Conservation (phyloP, 2,113 vertebrate genomes). For the Choloepus hoffmanni region DNA sequence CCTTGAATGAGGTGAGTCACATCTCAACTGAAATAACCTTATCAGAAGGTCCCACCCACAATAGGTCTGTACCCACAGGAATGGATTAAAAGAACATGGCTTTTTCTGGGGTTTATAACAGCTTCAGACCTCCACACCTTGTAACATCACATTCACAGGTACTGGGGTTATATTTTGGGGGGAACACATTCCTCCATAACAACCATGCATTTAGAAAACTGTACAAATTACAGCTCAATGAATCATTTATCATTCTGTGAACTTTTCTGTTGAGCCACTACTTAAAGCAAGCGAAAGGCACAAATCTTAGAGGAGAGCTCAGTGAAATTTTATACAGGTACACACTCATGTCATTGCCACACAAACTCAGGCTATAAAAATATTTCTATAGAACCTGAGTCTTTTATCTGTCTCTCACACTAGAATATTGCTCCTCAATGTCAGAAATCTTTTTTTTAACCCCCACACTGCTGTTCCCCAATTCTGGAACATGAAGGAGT, state of each 20-base stretch:
- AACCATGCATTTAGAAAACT: background rate
- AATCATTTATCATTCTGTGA: background rate
- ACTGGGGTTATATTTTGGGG: too few species aligned
- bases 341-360: background rate
- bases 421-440: background rate
- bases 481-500: background rate
- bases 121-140: too few species aligned
- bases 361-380: background rate
- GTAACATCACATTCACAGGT: too few species aligned
- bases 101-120: too few species aligned
- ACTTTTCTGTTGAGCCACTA: background rate
- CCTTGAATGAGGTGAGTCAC: too few species aligned
- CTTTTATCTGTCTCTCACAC: background rate
- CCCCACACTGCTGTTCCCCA: background rate
- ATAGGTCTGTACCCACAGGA: too few species aligned
- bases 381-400: background rate
- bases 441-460: background rate
- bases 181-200: too few species aligned
- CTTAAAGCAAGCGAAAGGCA: background rate
- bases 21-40: too few species aligned
- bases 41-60: too few species aligned
- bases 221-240: background rate
- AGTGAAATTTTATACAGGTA: background rate
- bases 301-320: background rate
- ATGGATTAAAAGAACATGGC: too few species aligned